Percentiles rank a stretch among this genome's conserved stretches.
Evolutionary conservation across 2,888 invertebrate species (phyloP).

Genomic region (Diadegma fenestrale): DNA sequence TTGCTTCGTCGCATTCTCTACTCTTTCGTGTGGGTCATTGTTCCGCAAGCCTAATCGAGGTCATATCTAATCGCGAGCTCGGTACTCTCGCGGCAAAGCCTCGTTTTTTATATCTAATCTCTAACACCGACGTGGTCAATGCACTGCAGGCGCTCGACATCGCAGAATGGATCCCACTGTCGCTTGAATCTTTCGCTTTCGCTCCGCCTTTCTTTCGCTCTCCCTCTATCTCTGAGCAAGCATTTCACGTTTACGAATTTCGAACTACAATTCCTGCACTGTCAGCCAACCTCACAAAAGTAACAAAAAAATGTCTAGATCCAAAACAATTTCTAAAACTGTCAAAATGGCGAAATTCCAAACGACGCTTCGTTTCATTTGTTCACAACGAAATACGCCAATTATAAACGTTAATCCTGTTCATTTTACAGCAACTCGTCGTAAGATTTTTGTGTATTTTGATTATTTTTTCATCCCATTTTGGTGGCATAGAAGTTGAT

Average conservation of each 20-base stretch:
- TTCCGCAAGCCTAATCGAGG: conserved; percentile 64
- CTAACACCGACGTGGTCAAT: conserved; percentile 68
- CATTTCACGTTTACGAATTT: background rate
- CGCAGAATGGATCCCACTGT: conserved; percentile 45
- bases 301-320: too few relatives aligned
- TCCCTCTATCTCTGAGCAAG: too few relatives aligned
- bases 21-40: conserved; percentile 61
- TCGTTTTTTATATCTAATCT: conserved; percentile 67
- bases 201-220: background rate
- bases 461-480: too few relatives aligned
- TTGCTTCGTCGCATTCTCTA: conserved; percentile 24
- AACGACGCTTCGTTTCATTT: too few relatives aligned
- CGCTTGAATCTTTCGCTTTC: conserved; percentile 2
- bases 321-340: too few relatives aligned
- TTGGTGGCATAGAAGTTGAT: too few relatives aligned
- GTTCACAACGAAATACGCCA: too few relatives aligned
- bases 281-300: background rate
- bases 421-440: too few relatives aligned
- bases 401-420: too few relatives aligned
- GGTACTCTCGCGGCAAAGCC: conserved; percentile 65
- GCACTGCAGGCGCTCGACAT: conserved; percentile 62
- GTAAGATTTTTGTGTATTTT: too few relatives aligned
- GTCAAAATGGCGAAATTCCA: too few relatives aligned
- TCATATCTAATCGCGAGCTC: conserved; percentile 67
- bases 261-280: background rate